Conservation (phyloP, 2,888 invertebrate species). For the Elgonia sp. region DNA sequence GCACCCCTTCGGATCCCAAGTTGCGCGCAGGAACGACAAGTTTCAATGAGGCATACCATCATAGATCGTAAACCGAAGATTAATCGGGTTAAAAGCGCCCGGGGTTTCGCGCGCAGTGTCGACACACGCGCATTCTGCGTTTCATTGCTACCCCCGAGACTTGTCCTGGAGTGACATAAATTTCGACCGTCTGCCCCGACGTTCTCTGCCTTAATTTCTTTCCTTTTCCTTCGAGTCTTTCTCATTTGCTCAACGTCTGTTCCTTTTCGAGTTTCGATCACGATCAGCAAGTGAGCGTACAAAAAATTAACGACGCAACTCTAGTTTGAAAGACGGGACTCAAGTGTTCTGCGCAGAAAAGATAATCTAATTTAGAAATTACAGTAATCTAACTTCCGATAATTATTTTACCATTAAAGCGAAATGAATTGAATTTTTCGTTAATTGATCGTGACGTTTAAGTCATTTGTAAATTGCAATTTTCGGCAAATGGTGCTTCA, state of each 20-base stretch:
- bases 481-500: neutral
- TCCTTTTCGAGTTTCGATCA: conserved; percentile 21
- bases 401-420: conserved; percentile 23
- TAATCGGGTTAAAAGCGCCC: conserved; percentile 71
- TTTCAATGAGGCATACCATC: conserved; percentile 72
- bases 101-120: conserved; percentile 65
- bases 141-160: conserved; percentile 14
- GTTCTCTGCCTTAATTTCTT: conserved; percentile 59
- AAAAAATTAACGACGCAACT: conserved; percentile 25
- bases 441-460: conserved; percentile 18
- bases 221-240: too few species aligned
- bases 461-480: conserved; percentile 8
- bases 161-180: conserved; percentile 59
- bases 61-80: conserved; percentile 71
- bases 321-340: conserved; percentile 7
- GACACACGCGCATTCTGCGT: conserved; percentile 41
- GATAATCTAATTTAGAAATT: conserved; percentile 20
- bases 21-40: conserved; percentile 64
- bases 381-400: neutral
- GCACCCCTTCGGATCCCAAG: conserved; percentile 54
- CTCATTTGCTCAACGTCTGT: conserved; percentile 21
- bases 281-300: neutral
- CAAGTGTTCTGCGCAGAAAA: neutral
- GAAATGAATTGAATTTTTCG: conserved; percentile 7
- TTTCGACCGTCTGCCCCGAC: conserved; percentile 50